These are phyloP conservation scores for Macroramphosus scolopax DNA, from an alignment of 2,797 vertebrate genomes.

Conservation along the genomic window DNA sequence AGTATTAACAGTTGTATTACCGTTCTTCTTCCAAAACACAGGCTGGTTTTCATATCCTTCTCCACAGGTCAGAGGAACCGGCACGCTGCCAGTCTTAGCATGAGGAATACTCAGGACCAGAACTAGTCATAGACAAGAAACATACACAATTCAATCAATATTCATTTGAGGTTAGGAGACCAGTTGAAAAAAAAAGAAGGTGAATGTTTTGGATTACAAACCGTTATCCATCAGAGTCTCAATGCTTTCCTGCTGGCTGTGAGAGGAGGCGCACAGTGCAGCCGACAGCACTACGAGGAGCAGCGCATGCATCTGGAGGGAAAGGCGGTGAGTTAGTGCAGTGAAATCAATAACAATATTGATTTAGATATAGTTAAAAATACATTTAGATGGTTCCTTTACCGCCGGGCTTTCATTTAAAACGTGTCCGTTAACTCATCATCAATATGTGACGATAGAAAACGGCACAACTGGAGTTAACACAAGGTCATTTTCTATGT, in stretches of 20 bases:
- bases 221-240: slow-evolving; percentile 62
- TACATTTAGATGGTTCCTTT: too few relatives aligned
- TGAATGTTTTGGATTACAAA: slow-evolving; percentile 15
- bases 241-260: not conserved
- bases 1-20: slow-evolving; percentile 11
- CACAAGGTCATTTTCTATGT: too few relatives aligned
- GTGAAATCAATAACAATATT: too few relatives aligned
- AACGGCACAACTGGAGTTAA: too few relatives aligned
- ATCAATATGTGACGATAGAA: too few relatives aligned
- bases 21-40: slow-evolving; percentile 73
- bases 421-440: too few relatives aligned
- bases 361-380: too few relatives aligned
- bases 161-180: not conserved
- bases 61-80: slow-evolving; percentile 68
- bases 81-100: not conserved
- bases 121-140: slow-evolving; percentile 50
- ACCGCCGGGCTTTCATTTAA: too few relatives aligned
- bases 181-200: not conserved
- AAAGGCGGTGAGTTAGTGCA: not conserved
- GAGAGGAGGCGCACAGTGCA: slow-evolving; percentile 6
- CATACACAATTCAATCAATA: slow-evolving; percentile 5
- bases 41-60: slow-evolving; percentile 39
- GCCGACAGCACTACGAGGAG: slow-evolving; percentile 35
- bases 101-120: slow-evolving; percentile 64
- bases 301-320: slow-evolving; percentile 55